Evolutionary conservation across 1,140 invertebrate genomes (phyloP), one percentile per base, ranked within the genome.

Genomic region (Procambarus clarkii): DNA sequence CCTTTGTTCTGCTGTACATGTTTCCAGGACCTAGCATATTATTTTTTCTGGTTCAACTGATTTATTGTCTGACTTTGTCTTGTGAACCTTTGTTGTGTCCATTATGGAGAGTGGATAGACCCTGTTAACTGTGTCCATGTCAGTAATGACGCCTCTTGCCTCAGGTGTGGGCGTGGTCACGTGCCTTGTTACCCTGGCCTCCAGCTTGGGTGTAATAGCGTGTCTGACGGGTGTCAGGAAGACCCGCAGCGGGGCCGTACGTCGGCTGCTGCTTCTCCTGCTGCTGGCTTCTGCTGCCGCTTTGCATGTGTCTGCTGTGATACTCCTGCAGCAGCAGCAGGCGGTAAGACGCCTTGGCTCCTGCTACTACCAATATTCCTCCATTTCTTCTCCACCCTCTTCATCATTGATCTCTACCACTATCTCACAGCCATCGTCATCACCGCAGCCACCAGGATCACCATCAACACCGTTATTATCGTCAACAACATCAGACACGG

Each of bases 241-340:
- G 45, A 91, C 82, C 3, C 81, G 81, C 11, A 91, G 89, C 45
- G 89, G 88, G 77, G 89, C 89, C 2, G 45, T 85, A 44, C 34
- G 89, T 13, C 89, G 89, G 7, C 82, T 91, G 34, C 7, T 85
- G n/a, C 89, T 91, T 50, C 60, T 84, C 44, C 21, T 91, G 45
- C 34, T 84, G 76, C 21, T 85, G 54, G 82, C 60, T 18, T 13
- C 21, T 18, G 48, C 82, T 15, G 34, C 44, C 44, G 50, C 84
- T 60, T 58, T 91, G 44, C 83, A 91, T 18, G 81, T 78, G 34
- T 45, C 74, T 2, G 71, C 50, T 21, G 89, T 86, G n/a, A 71
- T 44, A 11, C 74, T 91, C 3, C 64, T 83, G 21, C 77, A 64
- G 64, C 34, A 34, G 34, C 34, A 58, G 21, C 46, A 21, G 13